A percentile compares a stretch with the other conserved stretches of the same genome.
These are phyloP conservation scores for Phalacrocorax brasilianus DNA, from an alignment of 2,113 vertebrate genomes.

Conservation along the genomic window DNA sequence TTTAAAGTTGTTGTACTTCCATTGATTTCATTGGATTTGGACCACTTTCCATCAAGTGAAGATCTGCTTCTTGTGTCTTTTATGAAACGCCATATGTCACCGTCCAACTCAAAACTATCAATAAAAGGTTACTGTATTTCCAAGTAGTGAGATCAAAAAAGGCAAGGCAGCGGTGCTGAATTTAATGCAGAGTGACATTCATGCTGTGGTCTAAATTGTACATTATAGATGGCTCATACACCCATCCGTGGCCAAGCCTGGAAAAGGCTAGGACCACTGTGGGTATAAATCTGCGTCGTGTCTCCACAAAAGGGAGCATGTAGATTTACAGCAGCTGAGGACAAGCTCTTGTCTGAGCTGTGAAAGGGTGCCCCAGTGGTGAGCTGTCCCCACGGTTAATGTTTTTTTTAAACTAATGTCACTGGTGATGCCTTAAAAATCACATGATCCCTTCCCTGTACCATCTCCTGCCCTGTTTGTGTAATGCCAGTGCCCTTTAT, in stretches of 20 bases:
- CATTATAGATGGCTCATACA: background rate
- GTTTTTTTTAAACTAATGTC: background rate
- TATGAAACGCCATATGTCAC: background rate
- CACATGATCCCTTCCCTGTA: background rate
- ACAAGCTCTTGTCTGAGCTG: background rate
- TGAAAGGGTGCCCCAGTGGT: background rate
- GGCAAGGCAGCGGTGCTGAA: background rate
- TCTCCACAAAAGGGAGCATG: background rate
- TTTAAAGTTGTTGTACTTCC: background rate
- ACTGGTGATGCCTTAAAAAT: background rate
- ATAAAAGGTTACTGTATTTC: background rate
- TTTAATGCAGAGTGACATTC: background rate
- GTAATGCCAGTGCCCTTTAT: background rate
- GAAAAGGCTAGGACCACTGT: background rate
- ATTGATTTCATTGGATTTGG: background rate
- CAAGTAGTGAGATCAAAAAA: background rate
- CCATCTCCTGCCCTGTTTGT: background rate
- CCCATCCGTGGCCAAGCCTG: background rate
- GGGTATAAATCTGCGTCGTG: background rate
- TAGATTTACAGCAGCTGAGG: background rate
- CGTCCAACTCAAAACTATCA: background rate
- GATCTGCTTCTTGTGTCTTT: background rate
- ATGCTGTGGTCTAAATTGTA: background rate
- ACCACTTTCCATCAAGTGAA: background rate
- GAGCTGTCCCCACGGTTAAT: conserved; percentile 1